phyloP scores from a whole-genome alignment of 2,797 vertebrate genomes.

The Bovichtus variegatus region DNA sequence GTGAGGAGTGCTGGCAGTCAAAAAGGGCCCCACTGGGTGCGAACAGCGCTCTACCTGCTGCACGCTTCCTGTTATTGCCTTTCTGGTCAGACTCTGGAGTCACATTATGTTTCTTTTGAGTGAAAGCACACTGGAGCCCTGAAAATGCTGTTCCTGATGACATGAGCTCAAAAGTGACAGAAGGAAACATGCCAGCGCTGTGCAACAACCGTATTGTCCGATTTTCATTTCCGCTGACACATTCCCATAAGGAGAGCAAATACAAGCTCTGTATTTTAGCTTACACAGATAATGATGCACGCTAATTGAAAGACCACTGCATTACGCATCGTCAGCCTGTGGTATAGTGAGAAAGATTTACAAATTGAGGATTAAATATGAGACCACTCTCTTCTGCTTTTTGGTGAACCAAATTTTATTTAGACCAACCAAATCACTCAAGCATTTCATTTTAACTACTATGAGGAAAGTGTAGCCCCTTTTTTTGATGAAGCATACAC shows the following conservation, averaged over 20 bases:
- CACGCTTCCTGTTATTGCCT: slow-evolving; percentile 73
- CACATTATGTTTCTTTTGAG: slow-evolving; percentile 41
- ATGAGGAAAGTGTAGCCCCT: slow-evolving; percentile 60
- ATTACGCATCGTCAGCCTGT: slow-evolving; percentile 39
- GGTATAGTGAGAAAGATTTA: slow-evolving; percentile 57
- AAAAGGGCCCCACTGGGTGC: slow-evolving; percentile 51
- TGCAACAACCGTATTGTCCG: slow-evolving; percentile 1
- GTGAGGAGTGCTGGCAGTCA: slow-evolving; percentile 52
- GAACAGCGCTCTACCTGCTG: slow-evolving; percentile 70
- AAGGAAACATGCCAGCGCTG: slow-evolving; percentile 26
- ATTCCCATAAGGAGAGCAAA: slow-evolving; percentile 26
- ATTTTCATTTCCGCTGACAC: slow-evolving; percentile 36
- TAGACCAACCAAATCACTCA: slow-evolving; percentile 55
- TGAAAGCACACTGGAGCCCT: slow-evolving; percentile 22
- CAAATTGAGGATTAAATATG: slow-evolving; percentile 68
- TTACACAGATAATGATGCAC: slow-evolving; percentile 23
- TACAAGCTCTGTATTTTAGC: slow-evolving; percentile 29
- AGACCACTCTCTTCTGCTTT: slow-evolving; percentile 58
- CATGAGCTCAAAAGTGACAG: slow-evolving; percentile 20
- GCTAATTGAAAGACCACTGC: slow-evolving; percentile 42
- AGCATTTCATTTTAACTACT: slow-evolving; percentile 66
- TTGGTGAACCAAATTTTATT: slow-evolving; percentile 53
- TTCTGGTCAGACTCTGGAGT: slow-evolving; percentile 34
- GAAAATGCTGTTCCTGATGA: slow-evolving; percentile 13
- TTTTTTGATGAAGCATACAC: slow-evolving; percentile 68